Conservation (phyloP, 2,797 vertebrate species). For the Odontamblyopus rebecca region DNA sequence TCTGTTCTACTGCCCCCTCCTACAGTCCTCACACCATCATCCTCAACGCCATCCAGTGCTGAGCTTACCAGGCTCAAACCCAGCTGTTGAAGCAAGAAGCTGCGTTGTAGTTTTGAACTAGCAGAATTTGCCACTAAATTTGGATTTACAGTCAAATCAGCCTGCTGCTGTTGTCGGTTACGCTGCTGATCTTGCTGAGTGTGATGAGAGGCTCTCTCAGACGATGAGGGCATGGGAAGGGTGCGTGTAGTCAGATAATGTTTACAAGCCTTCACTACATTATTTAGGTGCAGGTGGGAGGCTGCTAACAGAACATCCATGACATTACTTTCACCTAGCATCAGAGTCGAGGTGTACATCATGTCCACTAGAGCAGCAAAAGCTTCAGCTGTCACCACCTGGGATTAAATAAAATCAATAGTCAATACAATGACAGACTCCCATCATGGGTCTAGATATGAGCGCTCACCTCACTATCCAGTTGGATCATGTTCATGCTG, state of each 20-base stretch:
- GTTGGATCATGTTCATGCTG: slow-evolving; percentile 96
- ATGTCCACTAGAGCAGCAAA: slow-evolving; percentile 96
- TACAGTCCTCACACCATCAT: slow-evolving; percentile 71
- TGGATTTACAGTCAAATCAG: slow-evolving; percentile 56
- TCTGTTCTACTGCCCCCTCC: slow-evolving; percentile 73
- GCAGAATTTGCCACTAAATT: slow-evolving; percentile 48
- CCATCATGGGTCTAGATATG: neutral
- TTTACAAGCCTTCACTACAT: slow-evolving; percentile 97
- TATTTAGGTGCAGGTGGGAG: slow-evolving; percentile 95
- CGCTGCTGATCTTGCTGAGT: slow-evolving; percentile 67
- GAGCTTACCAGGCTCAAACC: slow-evolving; percentile 95
- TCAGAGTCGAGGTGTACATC: slow-evolving; percentile 99
- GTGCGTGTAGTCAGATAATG: slow-evolving; percentile 96
- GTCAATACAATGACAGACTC: neutral
- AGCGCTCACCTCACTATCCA: slow-evolving; percentile 87
- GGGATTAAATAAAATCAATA: slow-evolving; percentile 8
- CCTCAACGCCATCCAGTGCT: slow-evolving; percentile 84
- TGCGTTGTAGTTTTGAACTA: slow-evolving; percentile 87
- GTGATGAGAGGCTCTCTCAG: slow-evolving; percentile 73
- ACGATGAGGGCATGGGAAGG: slow-evolving; percentile 87
- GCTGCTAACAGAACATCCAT: slow-evolving; percentile 97
- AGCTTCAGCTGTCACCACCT: slow-evolving; percentile 95
- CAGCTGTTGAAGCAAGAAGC: slow-evolving; percentile 95
- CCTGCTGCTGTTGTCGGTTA: slow-evolving; percentile 82
- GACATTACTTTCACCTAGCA: slow-evolving; percentile 97